Percentiles rank a stretch among this genome's conserved stretches.
These are phyloP conservation scores for Chloroclysta siterata DNA, from an alignment of 2,888 invertebrate species.

Conservation along the genomic window DNA sequence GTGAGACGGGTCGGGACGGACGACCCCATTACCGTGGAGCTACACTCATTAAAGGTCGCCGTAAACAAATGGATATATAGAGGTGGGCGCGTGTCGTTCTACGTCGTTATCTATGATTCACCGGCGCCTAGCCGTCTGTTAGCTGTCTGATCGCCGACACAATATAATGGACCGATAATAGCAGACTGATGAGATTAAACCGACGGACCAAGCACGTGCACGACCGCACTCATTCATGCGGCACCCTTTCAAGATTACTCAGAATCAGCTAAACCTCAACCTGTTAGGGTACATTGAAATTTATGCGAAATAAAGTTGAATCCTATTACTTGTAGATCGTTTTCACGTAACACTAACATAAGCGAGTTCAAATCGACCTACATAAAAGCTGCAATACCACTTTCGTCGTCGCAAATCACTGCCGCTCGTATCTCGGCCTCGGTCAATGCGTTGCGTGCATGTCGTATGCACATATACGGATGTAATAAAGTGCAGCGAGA, in stretches of 20 bases:
- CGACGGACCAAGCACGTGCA: slow-evolving; percentile 62
- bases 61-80: slow-evolving; percentile 76
- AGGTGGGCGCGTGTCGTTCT: slow-evolving; percentile 75
- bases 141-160: slow-evolving; percentile 75
- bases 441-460: slow-evolving; percentile 82
- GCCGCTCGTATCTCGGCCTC: slow-evolving; percentile 80
- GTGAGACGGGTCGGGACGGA: slow-evolving; percentile 56
- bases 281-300: slow-evolving; percentile 9
- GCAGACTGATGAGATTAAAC: slow-evolving; percentile 73
- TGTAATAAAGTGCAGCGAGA: slow-evolving; percentile 81
- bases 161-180: slow-evolving; percentile 76
- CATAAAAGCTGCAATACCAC: slow-evolving; percentile 84
- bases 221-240: slow-evolving; percentile 38
- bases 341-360: slow-evolving; percentile 77
- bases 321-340: slow-evolving; percentile 45
- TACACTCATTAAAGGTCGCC: slow-evolving; percentile 77
- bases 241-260: slow-evolving; percentile 31
- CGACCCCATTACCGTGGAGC: slow-evolving; percentile 66
- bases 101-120: slow-evolving; percentile 80
- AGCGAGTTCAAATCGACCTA: slow-evolving; percentile 76
- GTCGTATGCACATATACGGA: slow-evolving; percentile 82
- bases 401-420: slow-evolving; percentile 84
- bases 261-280: slow-evolving; percentile 19
- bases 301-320: slow-evolving; percentile 42
- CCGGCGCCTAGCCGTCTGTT: slow-evolving; percentile 81